Evolutionary conservation across 2,888 invertebrate genomes (phyloP), one percentile per base, ranked within the genome.

Genomic region (Yponomeuta evonymella): DNA sequence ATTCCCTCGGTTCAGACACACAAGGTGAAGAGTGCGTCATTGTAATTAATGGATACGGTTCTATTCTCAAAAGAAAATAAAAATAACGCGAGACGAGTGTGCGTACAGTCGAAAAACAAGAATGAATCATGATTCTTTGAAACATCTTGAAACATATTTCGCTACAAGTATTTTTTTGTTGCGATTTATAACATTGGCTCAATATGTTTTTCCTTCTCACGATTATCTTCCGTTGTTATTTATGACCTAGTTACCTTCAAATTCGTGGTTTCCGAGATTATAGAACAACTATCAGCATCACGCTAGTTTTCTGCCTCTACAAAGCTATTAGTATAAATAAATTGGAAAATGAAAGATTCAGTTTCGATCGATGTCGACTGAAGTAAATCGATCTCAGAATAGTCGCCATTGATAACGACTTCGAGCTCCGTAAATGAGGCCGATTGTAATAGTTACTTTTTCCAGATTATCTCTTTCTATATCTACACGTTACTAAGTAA

Each of bases 61-160:
- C 86, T 89, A 89, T 88, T 89, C 89, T 87, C 81, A 85, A 88
- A 87, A 86, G 86, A 86, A 87, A 90, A 88, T 88, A 89, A 87
- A 90, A 90, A 90, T 90, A 89, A 85, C 86, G 76, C 77, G 64
- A 29, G 75, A 75, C 75, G 76, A 77, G 76, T 30, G 76, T 65
- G 75, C 77, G 79, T 78, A 81, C 82, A 83, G 85, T 63, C 70
- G 70, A 62, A 62, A 87, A 88, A 88, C 85, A 87, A 58, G 79
- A 78, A 83, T 88, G 88, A 87, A 81, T 88, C 89, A 89, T 79
- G 75, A 78, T 87, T 89, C 89, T 81, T 78, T 81, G 87, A 84
- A 88, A 84, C 80, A 81, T 81, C 81, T 83, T 79, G 80, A 81
- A 80, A 76, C 30, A 69, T 51, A 76, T 76, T 74, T 70, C 71